Evolutionary conservation across 2,888 invertebrate species (phyloP), one percentile per base, ranked within the genome.

Genomic region (Plebejus argus): DNA sequence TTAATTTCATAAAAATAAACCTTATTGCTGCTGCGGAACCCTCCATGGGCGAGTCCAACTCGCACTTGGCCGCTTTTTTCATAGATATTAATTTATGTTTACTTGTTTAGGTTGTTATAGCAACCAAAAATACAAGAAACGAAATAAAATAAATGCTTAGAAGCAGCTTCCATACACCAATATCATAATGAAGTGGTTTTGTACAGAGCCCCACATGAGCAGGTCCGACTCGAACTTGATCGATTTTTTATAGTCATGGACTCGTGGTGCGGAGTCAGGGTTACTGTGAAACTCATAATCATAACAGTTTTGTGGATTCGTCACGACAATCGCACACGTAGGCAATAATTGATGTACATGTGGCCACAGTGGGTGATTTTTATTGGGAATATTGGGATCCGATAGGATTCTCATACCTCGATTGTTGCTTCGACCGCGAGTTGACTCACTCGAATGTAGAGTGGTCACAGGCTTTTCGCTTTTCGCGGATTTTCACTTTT

Each of bases 281-380:
- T 74, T 53, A 74, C 39, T 49, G 49, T 20, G 23, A 49, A 66
- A 33, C 58, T 20, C n/a, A 58, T 58, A 72, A 72, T n/a, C 74
- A 28, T 74, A 53, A 74, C 74, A 74, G 74, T 74, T 74, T 72
- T 7, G 53, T 74, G 53, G 28, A 53, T 74, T 53, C 20, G 74
- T 74, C 74, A 74, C 20, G 74, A 28, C 74, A 74, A 53, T 45
- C 71, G 33, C 71, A 70, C 70, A 74, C 74, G 74, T 53, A 53
- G 53, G 15, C 53, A 18, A 58, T 58, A 58, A 58, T 58, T 20
- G 56, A 58, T 58, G 8, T 58, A 58, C 56, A 58, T n/a, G n/a
- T n/a, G n/a, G n/a, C n/a, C n/a, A n/a, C n/a, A n/a, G 56, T n/a
- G n/a, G 20, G n/a, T 5, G 20, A 2, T 10, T 53, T 53, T 18